A percentile compares a stretch with the other conserved stretches of the same genome.
These are phyloP conservation scores for Flabesymbios commensalis DNA, from an alignment of 2,888 invertebrate species.

Conservation along the genomic window DNA sequence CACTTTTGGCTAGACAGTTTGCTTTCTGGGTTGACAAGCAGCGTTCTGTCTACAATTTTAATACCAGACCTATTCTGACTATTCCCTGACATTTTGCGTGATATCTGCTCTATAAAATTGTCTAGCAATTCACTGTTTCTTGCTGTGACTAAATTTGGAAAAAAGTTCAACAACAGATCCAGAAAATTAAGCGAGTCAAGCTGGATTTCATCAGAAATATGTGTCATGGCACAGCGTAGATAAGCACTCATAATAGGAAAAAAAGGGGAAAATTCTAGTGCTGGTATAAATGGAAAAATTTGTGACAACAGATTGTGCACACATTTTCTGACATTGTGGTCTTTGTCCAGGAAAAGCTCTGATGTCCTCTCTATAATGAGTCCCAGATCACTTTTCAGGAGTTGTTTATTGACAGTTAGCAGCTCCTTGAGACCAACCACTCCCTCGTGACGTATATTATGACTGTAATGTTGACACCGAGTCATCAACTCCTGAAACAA, in stretches of 20 bases:
- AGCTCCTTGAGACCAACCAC: constrained; percentile 66
- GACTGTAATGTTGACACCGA: constrained; percentile 77
- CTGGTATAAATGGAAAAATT: constrained; percentile 35
- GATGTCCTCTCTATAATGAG: constrained; percentile 73
- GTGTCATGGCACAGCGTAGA: constrained; percentile 86
- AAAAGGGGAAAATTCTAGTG: constrained; percentile 67
- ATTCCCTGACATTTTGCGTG: constrained; percentile 53
- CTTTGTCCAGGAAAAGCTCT: constrained; percentile 74
- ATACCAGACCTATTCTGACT: constrained; percentile 8
- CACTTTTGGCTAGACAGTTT: constrained; percentile 71
- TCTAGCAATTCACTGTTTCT: constrained; percentile 75
- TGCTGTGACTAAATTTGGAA: constrained; percentile 71
- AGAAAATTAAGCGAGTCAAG: constrained; percentile 77
- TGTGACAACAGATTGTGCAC: constrained; percentile 63
- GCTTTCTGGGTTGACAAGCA: constrained; percentile 73
- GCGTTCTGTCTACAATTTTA: constrained; percentile 71
- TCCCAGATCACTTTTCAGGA: constrained; percentile 69
- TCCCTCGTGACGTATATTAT: constrained; percentile 70
- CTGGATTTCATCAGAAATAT: constrained; percentile 78
- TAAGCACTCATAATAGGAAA: constrained; percentile 78
- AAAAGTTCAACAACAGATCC: constrained; percentile 74
- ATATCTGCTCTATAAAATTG: constrained; percentile 84
- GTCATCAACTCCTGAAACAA: constrained; percentile 69
- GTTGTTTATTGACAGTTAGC: constrained; percentile 63
- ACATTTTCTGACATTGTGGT: constrained; percentile 66